A percentile compares a stretch with the other conserved stretches of the same genome.
phyloP scores from a whole-genome alignment of 1,140 invertebrate genomes.

The Himalopsyche phryganea region DNA sequence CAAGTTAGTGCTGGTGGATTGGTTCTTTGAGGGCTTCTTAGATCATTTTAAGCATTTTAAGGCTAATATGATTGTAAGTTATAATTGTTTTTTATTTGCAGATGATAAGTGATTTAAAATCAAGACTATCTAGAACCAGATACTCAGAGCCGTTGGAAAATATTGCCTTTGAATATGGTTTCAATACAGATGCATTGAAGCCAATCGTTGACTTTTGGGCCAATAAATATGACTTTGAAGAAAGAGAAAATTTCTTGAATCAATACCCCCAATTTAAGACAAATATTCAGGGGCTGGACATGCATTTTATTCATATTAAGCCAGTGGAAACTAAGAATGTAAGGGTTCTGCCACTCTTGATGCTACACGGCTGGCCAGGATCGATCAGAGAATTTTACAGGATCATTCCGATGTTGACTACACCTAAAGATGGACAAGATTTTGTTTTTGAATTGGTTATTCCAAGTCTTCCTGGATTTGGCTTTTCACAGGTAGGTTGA shows the following conservation, averaged over 20 bases:
- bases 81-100: slow-evolving; percentile 3
- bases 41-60: not conserved
- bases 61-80: not conserved
- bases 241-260: slow-evolving; percentile 65
- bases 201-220: slow-evolving; percentile 67
- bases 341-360: slow-evolving; percentile 61
- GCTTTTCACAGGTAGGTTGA: slow-evolving; percentile 59
- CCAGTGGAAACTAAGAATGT: slow-evolving; percentile 49
- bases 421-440: slow-evolving; percentile 51
- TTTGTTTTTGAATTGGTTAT: slow-evolving; percentile 77
- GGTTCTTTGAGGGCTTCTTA: too few relatives aligned
- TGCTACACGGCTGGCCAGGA: slow-evolving; percentile 83
- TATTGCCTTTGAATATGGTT: slow-evolving; percentile 56
- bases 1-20: too few relatives aligned
- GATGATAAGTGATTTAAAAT: slow-evolving; percentile 16
- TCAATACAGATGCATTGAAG: slow-evolving; percentile 60
- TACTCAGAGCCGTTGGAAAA: slow-evolving; percentile 19
- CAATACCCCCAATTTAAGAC: slow-evolving; percentile 68
- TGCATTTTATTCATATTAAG: slow-evolving; percentile 65
- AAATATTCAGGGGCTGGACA: slow-evolving; percentile 65
- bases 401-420: slow-evolving; percentile 68
- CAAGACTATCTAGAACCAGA: slow-evolving; percentile 1
- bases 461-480: slow-evolving; percentile 73
- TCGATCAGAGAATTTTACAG: slow-evolving; percentile 76
- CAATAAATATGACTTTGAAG: slow-evolving; percentile 67